Conservation (phyloP, 2,113 vertebrate species). For the Nibea coibor region DNA sequence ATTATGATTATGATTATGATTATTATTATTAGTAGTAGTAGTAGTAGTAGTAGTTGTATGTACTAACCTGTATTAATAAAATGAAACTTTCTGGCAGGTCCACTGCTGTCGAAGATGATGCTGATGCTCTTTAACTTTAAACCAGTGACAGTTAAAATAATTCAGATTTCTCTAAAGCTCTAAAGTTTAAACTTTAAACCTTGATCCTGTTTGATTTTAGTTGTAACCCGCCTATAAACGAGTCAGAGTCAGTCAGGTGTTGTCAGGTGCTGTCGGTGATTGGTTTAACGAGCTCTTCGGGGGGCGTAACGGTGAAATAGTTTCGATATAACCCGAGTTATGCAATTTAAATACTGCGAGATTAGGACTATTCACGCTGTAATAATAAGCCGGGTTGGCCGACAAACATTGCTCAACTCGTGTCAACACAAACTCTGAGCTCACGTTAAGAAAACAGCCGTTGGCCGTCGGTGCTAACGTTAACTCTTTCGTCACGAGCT, state of each 20-base stretch:
- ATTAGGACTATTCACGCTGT: background rate
- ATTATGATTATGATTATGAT: too few species aligned
- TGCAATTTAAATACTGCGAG: background rate
- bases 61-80: background rate
- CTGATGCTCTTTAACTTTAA: background rate
- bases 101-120: background rate
- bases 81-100: background rate
- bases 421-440: background rate
- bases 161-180: background rate
- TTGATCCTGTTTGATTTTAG: background rate
- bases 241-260: too few species aligned
- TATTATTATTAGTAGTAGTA: too few species aligned
- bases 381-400: background rate
- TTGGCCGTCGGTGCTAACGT: background rate
- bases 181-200: background rate
- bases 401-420: background rate
- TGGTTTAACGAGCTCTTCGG: background rate
- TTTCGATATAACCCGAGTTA: too few species aligned
- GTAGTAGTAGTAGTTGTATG: too few species aligned
- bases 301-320: background rate
- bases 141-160: background rate
- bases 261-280: background rate
- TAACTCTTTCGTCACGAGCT: constrained; percentile 23
- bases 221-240: too few species aligned
- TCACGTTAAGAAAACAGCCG: background rate